Conservation (phyloP, 2,888 invertebrate species). For the Nasonovia ribisnigri region DNA sequence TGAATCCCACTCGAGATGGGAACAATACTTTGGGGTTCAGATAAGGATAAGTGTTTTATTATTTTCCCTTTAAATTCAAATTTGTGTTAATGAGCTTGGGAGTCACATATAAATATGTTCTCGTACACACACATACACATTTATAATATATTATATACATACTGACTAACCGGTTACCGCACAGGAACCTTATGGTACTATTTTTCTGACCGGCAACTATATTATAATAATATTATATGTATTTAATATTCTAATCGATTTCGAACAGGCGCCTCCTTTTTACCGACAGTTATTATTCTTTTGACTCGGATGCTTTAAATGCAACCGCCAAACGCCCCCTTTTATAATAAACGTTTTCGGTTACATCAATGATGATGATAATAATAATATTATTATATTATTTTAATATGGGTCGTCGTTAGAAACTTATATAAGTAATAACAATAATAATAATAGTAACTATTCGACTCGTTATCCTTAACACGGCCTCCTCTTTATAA, state of each 20-base stretch:
- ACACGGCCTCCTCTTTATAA: not conserved
- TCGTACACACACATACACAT: not conserved
- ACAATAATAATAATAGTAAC: not conserved
- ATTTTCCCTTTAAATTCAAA: slow-evolving; percentile 51
- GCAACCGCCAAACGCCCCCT: slow-evolving; percentile 16
- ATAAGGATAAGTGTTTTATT: slow-evolving; percentile 36
- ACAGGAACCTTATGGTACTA: slow-evolving; percentile 37
- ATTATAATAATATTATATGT: slow-evolving; percentile 4
- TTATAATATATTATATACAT: not conserved
- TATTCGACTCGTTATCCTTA: not conserved
- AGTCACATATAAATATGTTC: slow-evolving; percentile 32
- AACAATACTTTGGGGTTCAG: slow-evolving; percentile 41
- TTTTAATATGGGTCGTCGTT: slow-evolving; percentile 16
- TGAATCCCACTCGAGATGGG: slow-evolving; percentile 45
- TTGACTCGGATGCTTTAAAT: not conserved
- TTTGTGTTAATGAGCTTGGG: slow-evolving; percentile 27
- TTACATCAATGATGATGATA: not conserved
- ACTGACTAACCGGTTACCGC: slow-evolving; percentile 48
- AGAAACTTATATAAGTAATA: not conserved
- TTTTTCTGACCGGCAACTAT: slow-evolving; percentile 21
- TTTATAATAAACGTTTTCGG: not conserved
- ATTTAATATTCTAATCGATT: slow-evolving; percentile 58
- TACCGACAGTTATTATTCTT: slow-evolving; percentile 40
- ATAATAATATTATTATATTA: slow-evolving; percentile 4
- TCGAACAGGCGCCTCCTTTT: slow-evolving; percentile 58